Base-by-base conservation (phyloP, 2,797 vertebrate genomes). In the Pygocentrus nattereri region DNA sequence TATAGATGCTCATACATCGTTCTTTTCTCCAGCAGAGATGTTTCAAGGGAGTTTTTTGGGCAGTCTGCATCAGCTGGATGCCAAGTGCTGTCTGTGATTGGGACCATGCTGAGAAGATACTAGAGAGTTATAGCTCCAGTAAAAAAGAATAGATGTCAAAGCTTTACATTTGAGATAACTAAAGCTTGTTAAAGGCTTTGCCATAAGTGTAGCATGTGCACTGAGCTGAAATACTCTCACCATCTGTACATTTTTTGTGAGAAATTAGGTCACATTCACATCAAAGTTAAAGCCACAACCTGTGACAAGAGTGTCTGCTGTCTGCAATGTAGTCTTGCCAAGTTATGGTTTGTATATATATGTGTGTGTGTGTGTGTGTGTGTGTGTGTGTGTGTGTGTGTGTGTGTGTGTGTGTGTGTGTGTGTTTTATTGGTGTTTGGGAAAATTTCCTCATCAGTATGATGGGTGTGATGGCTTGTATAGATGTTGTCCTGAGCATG, bases 181-280 rank as follows among this genome's bases (percentile, higher is more conserved):
- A 64, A 27, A 65, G 50, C n/a, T 44, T 58, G 47, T 64, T 30
- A 31, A 68, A 69, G 34, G 70, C 64, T 72, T 76, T 76, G 71
- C 25, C 27, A 54, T 41, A 56, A 38, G 21, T 23, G 49, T 34
- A 44, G 31, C 16, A 41, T 67, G 30, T 56, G 62, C 49, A 80
- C 44, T 59, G 74, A 27, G 21, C 16, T 69, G 72, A 80, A 70
- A 71, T 71, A 76, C 19, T 54, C 49, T 47, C 71, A 30, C 47
- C 78, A 38, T 61, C 74, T 80, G 78, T 77, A 65, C 80, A 18
- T 54, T 58, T 41, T 31, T 50, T 59, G 38, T 67, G 13, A 44
- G 59, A 71, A 64, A 62, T 30, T 62, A 7, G 23, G 12, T 70
- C 21, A 5, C 21, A 25, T 16, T 12, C 18, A 64, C 65, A 38